These are phyloP conservation scores for Halictus rubicundus DNA, from an alignment of 1,140 invertebrate species.

Conservation along the genomic window DNA sequence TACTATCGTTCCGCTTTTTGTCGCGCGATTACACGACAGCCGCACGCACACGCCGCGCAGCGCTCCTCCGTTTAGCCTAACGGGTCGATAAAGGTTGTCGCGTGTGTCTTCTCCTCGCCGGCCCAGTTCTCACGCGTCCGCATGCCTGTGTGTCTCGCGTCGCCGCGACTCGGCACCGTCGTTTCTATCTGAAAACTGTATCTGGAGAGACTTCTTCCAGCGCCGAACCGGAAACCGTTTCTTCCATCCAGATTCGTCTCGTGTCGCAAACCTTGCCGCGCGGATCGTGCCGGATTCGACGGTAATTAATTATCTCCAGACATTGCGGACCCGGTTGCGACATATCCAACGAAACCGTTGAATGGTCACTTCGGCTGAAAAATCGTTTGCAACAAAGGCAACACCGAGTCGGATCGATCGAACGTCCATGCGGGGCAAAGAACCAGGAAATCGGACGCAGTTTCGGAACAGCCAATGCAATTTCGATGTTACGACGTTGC, in stretches of 20 bases:
- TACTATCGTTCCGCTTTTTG: slow-evolving; percentile 7
- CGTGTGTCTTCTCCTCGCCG: slow-evolving; percentile 48
- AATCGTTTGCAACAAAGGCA: slow-evolving; percentile 32
- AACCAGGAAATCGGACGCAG: neutral
- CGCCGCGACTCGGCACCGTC: no score
- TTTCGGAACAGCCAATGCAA: slow-evolving; percentile 21
- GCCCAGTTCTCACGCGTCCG: slow-evolving; percentile 59
- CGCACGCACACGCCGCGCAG: neutral
- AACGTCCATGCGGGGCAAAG: neutral
- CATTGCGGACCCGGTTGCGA: no score
- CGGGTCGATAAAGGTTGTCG: slow-evolving; percentile 58
- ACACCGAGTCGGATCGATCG: slow-evolving; percentile 14
- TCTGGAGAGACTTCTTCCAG: slow-evolving; percentile 38
- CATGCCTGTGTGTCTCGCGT: neutral
- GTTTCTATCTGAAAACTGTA: slow-evolving; percentile 56
- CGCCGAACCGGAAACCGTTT: neutral
- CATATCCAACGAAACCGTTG: no score
- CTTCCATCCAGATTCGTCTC: neutral
- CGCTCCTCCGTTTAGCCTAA: slow-evolving; percentile 49
- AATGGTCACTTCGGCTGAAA: neutral
- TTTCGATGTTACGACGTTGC: no score
- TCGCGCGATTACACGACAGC: neutral
- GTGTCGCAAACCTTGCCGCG: neutral
- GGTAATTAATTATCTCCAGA: no score
- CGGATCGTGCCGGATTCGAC: no score